Evolutionary conservation across 2,113 vertebrate species (phyloP).

Genomic region (Pipra filicauda): DNA sequence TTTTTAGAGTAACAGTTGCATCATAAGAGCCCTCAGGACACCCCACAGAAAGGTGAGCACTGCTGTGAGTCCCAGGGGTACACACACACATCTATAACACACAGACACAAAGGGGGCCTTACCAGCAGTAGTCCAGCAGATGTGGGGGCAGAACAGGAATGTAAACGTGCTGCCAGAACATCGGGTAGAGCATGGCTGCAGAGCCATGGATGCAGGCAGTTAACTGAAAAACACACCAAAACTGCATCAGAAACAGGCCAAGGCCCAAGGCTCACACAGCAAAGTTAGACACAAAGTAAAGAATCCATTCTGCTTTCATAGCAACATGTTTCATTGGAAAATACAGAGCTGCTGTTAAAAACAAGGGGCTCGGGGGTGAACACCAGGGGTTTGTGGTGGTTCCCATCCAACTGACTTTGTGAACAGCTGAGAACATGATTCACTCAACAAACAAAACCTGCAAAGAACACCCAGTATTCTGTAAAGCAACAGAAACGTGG

Average conservation of each 20-base stretch:
- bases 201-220: constrained; percentile 97
- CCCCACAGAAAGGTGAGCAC: neutral
- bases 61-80: neutral
- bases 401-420: neutral
- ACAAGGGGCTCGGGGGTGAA: neutral
- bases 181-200: constrained; percentile 95
- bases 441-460: neutral
- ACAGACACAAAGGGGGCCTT: constrained; percentile 53
- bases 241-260: neutral
- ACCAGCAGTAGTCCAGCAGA: constrained; percentile 98
- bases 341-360: neutral
- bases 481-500: neutral
- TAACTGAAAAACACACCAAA: constrained; percentile 79
- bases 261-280: neutral
- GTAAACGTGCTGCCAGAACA: constrained; percentile 99
- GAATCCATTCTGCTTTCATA: neutral
- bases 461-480: neutral
- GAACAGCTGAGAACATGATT: neutral
- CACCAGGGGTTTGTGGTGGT: neutral
- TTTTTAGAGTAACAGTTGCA: neutral
- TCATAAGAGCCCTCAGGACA: neutral
- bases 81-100: neutral
- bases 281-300: neutral
- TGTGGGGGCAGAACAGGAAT: constrained; percentile 96
- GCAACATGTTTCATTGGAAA: neutral